Percentiles rank a stretch among this genome's conserved stretches.
phyloP scores from a whole-genome alignment of 2,888 invertebrate species.

The Caenorhabditis sp. region DNA sequence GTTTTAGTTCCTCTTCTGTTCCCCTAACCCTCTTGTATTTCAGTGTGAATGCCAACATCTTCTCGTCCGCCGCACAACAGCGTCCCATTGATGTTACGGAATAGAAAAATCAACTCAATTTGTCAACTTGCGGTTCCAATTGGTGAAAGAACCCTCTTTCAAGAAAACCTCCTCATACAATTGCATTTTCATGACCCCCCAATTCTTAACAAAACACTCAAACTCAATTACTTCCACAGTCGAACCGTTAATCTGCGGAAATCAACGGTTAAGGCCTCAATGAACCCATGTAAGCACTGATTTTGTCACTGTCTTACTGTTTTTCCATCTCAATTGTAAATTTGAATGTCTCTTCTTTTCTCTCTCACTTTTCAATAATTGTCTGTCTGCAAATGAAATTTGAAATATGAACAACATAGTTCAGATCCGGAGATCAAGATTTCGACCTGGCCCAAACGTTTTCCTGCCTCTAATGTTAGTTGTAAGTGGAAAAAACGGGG shows the following conservation, averaged over 20 bases:
- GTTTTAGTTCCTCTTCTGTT: not conserved
- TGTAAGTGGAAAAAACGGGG: too few species aligned
- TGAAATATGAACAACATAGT: not conserved
- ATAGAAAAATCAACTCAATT: conserved; percentile 22
- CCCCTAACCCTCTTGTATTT: conserved; percentile 8
- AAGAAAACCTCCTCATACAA: conserved; percentile 5
- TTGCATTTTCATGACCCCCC: conserved; percentile 14
- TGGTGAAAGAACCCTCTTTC: not conserved
- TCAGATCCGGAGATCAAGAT: not conserved
- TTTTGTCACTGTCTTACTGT: not conserved
- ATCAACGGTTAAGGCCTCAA: conserved; percentile 25
- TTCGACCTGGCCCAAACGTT: too few species aligned
- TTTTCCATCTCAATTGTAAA: not conserved
- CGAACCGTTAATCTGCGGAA: conserved; percentile 5
- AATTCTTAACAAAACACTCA: not conserved
- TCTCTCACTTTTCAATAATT: not conserved
- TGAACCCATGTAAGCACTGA: conserved; percentile 17
- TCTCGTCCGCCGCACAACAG: conserved; percentile 55
- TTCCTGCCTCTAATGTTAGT: too few species aligned
- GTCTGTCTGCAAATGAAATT: not conserved
- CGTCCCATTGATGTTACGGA: conserved; percentile 52
- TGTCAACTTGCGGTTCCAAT: conserved; percentile 28
- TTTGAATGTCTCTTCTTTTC: not conserved
- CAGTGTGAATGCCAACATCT: conserved; percentile 63
- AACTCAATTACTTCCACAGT: not conserved